Conservation (phyloP, 2,797 vertebrate species). For the Gymnopithys bicolor region DNA sequence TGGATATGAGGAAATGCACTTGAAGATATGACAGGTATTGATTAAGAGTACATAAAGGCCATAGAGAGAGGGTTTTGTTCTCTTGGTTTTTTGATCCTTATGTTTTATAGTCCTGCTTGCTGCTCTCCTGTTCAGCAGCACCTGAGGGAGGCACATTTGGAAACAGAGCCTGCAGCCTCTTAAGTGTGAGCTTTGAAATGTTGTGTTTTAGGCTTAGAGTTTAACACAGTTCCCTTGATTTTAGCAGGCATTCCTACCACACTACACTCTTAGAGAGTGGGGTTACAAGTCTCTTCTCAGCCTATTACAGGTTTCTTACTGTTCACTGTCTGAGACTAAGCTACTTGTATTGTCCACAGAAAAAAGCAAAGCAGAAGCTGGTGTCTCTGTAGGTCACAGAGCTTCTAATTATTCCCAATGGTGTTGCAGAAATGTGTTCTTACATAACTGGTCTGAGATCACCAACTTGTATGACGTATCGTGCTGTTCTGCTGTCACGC, state of each 20-base stretch:
- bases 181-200: not conserved
- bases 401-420: not conserved
- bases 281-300: not conserved
- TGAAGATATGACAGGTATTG: not conserved
- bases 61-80: not conserved
- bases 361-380: not conserved
- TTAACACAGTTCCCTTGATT: not conserved
- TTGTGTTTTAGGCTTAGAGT: not conserved
- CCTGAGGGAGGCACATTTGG: not conserved
- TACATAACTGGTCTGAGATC: not conserved
- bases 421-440: not conserved
- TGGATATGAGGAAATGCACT: not conserved
- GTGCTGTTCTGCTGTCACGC: not conserved
- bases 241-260: not conserved
- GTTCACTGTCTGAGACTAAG: not conserved
- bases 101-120: not conserved
- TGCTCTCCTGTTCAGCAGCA: not conserved
- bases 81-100: not conserved
- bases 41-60: not conserved
- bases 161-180: not conserved
- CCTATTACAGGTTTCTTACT: not conserved
- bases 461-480: not conserved
- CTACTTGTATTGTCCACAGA: not conserved
- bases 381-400: not conserved
- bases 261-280: no score